Base-by-base conservation (phyloP, 1,140 invertebrate genomes). In the Drosophila leontia region DNA sequence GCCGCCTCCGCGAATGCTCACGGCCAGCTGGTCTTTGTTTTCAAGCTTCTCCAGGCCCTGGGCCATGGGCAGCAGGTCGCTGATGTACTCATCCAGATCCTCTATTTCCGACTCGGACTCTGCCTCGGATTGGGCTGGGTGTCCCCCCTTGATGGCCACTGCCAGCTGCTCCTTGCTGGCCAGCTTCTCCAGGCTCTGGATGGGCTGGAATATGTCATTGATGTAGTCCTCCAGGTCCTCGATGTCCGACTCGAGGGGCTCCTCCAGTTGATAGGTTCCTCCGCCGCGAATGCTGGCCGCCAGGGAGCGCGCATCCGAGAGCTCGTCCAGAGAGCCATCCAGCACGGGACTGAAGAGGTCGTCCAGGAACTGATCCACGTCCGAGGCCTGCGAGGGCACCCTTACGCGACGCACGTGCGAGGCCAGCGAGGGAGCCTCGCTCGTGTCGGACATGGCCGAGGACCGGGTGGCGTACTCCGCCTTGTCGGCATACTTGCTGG, bases 301-400 rank as follows among this genome's bases (percentile, higher is more conserved):
- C 17, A 99, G 93, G 9, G 97, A 98, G 59, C 98, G 94, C 0
- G 98, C 98, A 92, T 99, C 98, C 19, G 97, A 98, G 7, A 99
- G 92, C 84, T 98, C 98, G 92, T 99, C 98, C 23, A 98, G 93
- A 91, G 97, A 97, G 0, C 97, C 97, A 93, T 98, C 97, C 7
- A 99, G 94, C 3, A 99, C 98, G 0, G 97, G 98, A 93, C 97
- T 98, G 91, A 99, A 99, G 15, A 99, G 93, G 91, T 99, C 98
- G 92, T 99, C 98, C 47, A 99, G 93, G 92, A 98, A 99, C 92
- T 99, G 98, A 91, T 99, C 98, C 32, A 99, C 97, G 92, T 99
- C 98, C 0, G 97, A 98, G 1, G 97, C 97, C 93, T 98, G 98
- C 63, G 97, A 97, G 11, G 98, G 98, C 1, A 98, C 97, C 42